Base-by-base conservation (phyloP, 2,113 vertebrate genomes). In the Kobus ellipsiprymnus region DNA sequence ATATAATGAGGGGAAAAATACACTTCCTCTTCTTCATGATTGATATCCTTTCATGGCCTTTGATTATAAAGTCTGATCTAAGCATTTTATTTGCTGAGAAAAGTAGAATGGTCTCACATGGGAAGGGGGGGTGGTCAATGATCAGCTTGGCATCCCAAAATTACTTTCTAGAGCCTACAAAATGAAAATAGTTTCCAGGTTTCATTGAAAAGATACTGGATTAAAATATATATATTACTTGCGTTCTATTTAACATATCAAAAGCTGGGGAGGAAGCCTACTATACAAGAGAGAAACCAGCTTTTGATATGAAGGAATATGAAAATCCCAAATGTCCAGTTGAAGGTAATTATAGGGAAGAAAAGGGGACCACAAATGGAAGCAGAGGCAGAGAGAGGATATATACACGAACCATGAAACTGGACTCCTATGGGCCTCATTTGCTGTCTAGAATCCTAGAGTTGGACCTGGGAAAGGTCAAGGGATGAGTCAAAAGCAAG, bases 1-100 rank as follows among this genome's bases (percentile, higher is more conserved):
- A 40, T 5, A 16, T 48, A 55, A 80, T 33, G 40, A 33, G 36
- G 5, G 2, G 29, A 8, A 74, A 96, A 90, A 74, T 44, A 33
- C 25, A 55, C 33, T 74, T 81, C 7, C 36, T 60, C 60, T 54
- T 9, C 48, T 92, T 81, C 55, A 59, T 78, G 64, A 80, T 94
- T 71, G 29, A 57, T 60, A n/a, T 40, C 12, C 16, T 48, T 90
- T 74, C 15, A 29, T 55, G 36, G 12, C 16, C 64, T 33, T n/a
- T 80, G 50, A 46, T 7, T 19, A 48, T 84, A 13, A 71, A 52
- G 27, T 25, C 10, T 60, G 30, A 84, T 59, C 17, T 87, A 50
- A 59, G 14, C 33, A 78, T 57, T 78, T 95, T 57, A 64, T 85
- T 92, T 89, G 64, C 48, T 71, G 33, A 36, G n/a, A 77, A 77